Percentiles rank a stretch among this genome's conserved stretches.
phyloP scores from a whole-genome alignment of 2,888 invertebrate species.

The Amphiduros pacificus region DNA sequence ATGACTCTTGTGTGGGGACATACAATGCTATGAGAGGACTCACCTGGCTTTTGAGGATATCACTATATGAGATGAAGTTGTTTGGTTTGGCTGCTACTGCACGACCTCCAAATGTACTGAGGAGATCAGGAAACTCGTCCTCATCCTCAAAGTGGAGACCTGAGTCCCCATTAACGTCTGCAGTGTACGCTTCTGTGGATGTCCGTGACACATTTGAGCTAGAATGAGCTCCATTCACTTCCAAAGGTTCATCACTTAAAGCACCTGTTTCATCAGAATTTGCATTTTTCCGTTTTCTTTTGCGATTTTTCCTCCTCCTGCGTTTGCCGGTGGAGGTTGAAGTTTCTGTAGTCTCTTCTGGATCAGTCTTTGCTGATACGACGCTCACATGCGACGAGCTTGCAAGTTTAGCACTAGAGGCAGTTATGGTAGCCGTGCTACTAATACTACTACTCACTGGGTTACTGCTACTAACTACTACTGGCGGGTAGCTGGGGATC shows the following conservation, averaged over 20 bases:
- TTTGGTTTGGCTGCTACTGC: neutral
- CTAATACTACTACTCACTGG: too few relatives aligned
- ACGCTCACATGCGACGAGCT: neutral
- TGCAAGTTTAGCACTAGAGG: too few relatives aligned
- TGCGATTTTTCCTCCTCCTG: slow-evolving; percentile 13
- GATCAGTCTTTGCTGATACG: slow-evolving; percentile 9
- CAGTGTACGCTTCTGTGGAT: slow-evolving; percentile 5
- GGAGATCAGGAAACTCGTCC: slow-evolving; percentile 51
- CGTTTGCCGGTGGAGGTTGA: slow-evolving; percentile 4
- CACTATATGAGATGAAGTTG: slow-evolving; percentile 42
- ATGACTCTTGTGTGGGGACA: too few relatives aligned
- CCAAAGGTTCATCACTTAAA: slow-evolving; percentile 24
- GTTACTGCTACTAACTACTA: too few relatives aligned
- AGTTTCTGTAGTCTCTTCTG: slow-evolving; percentile 11
- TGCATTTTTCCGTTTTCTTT: slow-evolving; percentile 6
- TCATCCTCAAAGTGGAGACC: slow-evolving; percentile 52
- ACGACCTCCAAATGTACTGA: slow-evolving; percentile 23
- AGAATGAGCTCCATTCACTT: slow-evolving; percentile 21
- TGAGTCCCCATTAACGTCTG: neutral
- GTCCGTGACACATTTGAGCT: slow-evolving; percentile 28
- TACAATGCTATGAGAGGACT: too few relatives aligned
- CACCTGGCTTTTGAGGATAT: slow-evolving; percentile 37
- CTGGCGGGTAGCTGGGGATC: too few relatives aligned
- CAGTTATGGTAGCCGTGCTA: too few relatives aligned
- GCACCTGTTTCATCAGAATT: slow-evolving; percentile 15